Percentiles rank a stretch among this genome's conserved stretches.
These are phyloP conservation scores for Meteorus sp. DNA, from an alignment of 1,140 invertebrate genomes.

Conservation along the genomic window DNA sequence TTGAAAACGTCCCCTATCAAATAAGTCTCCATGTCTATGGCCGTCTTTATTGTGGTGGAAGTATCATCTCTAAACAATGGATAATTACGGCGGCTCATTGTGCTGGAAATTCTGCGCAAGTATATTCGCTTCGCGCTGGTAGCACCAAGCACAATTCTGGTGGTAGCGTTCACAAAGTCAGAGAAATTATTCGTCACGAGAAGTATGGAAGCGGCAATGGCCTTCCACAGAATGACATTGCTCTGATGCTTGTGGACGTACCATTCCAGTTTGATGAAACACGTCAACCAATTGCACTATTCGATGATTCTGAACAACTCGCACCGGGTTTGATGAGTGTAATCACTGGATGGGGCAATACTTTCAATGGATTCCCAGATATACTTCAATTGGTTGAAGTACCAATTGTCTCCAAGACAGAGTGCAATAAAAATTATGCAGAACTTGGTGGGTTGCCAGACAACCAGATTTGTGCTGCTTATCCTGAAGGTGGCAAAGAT, in stretches of 20 bases:
- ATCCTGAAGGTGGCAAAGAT: slow-evolving; percentile 65
- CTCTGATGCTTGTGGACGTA: slow-evolving; percentile 19
- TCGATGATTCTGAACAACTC: slow-evolving; percentile 12
- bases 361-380: slow-evolving; percentile 7
- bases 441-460: slow-evolving; percentile 57
- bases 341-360: slow-evolving; percentile 52
- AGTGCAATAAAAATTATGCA: slow-evolving; percentile 42
- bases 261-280: slow-evolving; percentile 28
- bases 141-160: slow-evolving; percentile 5
- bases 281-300: slow-evolving; percentile 21
- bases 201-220: slow-evolving; percentile 5
- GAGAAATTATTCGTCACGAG: slow-evolving; percentile 21
- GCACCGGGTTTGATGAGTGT: slow-evolving; percentile 32
- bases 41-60: slow-evolving; percentile 64
- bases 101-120: background rate
- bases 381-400: slow-evolving; percentile 42
- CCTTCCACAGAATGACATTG: slow-evolving; percentile 28
- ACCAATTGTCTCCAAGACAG: slow-evolving; percentile 42
- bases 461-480: slow-evolving; percentile 72
- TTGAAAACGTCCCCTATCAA: slow-evolving; percentile 65
- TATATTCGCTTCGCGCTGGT: slow-evolving; percentile 22
- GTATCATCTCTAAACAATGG: slow-evolving; percentile 60
- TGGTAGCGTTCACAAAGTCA: slow-evolving; percentile 23
- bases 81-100: slow-evolving; percentile 69
- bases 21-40: slow-evolving; percentile 58